Evolutionary conservation across 2,888 invertebrate species (phyloP).

Genomic region (Leuctra nigra): DNA sequence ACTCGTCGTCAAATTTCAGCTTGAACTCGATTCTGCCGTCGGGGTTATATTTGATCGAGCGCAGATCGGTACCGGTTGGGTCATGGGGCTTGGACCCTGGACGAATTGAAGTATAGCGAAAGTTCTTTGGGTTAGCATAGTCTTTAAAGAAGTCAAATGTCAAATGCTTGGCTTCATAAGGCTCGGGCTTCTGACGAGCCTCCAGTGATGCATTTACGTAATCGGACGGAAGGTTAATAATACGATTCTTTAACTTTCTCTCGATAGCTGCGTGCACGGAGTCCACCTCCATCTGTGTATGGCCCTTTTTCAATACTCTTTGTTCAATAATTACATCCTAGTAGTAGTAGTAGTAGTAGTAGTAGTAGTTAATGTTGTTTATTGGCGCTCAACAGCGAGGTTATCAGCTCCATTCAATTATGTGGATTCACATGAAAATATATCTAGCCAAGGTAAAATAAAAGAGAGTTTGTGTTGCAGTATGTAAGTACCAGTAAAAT

Average conservation of each 20-base stretch:
- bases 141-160: constrained; percentile 20
- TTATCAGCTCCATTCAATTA: too few relatives aligned
- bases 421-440: too few relatives aligned
- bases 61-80: constrained; percentile 28
- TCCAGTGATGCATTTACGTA: constrained; percentile 31
- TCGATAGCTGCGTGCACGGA: constrained; percentile 38
- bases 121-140: constrained; percentile 4
- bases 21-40: constrained; percentile 26
- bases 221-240: constrained; percentile 32
- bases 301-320: too few relatives aligned
- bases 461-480: too few relatives aligned
- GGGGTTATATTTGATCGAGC: constrained; percentile 25
- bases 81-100: constrained; percentile 30
- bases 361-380: too few relatives aligned
- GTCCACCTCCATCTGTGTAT: constrained; percentile 38
- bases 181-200: constrained; percentile 23
- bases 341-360: too few relatives aligned
- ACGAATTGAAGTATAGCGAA: constrained; percentile 28
- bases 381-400: too few relatives aligned
- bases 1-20: constrained; percentile 9
- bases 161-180: constrained; percentile 28
- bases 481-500: too few relatives aligned
- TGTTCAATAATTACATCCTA: too few relatives aligned
- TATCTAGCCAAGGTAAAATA: too few relatives aligned
- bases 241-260: constrained; percentile 34